Evolutionary conservation across 1,140 invertebrate genomes (phyloP), one percentile per base, ranked within the genome.

Genomic region (Orchesella cincta): DNA sequence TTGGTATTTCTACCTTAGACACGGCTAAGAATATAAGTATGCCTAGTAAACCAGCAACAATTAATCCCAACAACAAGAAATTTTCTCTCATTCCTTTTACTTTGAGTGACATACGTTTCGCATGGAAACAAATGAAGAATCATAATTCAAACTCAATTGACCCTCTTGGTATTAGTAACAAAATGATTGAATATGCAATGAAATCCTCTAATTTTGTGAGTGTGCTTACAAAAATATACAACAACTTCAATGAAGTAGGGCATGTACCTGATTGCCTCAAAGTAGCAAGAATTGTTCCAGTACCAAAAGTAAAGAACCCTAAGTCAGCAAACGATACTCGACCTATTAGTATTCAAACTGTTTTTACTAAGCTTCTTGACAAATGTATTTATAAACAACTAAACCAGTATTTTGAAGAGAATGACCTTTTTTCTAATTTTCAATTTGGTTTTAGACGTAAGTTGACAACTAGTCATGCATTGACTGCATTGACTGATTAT

Each of bases 371-470:
- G 64, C 23, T 76, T 1, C 14, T 64, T 16, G 74, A 76, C 28
- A 76, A 67, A 76, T 5, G 16, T 35, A 54, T 76, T 2, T 35
- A 12, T 64, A 23, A 39, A 1, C 74, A 76, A 67, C n/a, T 76
- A 26, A 20, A 5, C 26, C 1, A 34, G 33, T 35, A 34, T 39
- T 12, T 76, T n/a, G 18, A 77, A 1, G 33, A 64, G 16, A 77
- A 79, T 28, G 71, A 72, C 29, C 20, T 79, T 1, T 62, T 54
- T 1, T 16, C 46, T 39, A 1, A 33, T n/a, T 51, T 84, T 8
- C 85, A 87, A 78, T 86, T 85, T 80, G 86, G 84, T 0, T 87
- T 87, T 57, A 81, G 84, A 81, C 33, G 33, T 29, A 70, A 75
- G 16, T 83, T 85, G 31, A 83, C 75, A 14, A 87, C 85, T 0